Conservation (phyloP, 2,888 invertebrate species). For the Meghimatium bilineatum region DNA sequence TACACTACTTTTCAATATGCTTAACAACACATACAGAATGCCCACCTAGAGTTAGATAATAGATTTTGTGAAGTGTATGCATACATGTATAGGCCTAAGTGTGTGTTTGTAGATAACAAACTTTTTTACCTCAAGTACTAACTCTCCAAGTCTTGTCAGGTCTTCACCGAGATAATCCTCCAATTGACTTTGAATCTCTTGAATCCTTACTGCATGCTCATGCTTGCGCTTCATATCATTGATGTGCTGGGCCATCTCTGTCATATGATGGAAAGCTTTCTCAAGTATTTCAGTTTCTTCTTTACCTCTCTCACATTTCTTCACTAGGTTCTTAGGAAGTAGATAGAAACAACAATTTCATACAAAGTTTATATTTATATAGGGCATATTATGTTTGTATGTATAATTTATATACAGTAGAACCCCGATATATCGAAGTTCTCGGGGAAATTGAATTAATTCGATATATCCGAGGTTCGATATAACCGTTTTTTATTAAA, state of each 20-base stretch:
- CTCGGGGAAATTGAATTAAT: too few relatives aligned
- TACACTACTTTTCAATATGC: too few relatives aligned
- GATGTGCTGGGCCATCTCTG: constrained; percentile 94
- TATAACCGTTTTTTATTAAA: too few relatives aligned
- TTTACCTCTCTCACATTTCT: constrained; percentile 82
- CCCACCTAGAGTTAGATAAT: too few relatives aligned
- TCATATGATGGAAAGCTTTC: constrained; percentile 93
- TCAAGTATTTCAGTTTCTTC: constrained; percentile 83
- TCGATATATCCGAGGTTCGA: too few relatives aligned
- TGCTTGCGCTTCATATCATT: constrained; percentile 96
- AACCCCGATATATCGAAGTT: too few relatives aligned
- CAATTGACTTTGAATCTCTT: constrained; percentile 91
- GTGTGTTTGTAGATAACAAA: not conserved
- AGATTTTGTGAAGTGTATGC: too few relatives aligned
- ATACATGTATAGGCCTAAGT: too few relatives aligned
- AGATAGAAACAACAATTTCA: not conserved
- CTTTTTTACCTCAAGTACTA: constrained; percentile 87
- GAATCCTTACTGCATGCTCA: constrained; percentile 95
- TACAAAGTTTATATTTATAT: too few relatives aligned
- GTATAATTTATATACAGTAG: too few relatives aligned
- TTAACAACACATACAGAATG: too few relatives aligned
- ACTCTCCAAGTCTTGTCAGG: constrained; percentile 85
- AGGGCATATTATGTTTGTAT: too few relatives aligned
- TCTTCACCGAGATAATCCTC: constrained; percentile 92
- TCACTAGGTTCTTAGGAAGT: constrained; percentile 88